Evolutionary conservation across 2,888 invertebrate genomes (phyloP).

Genomic region (Andrena bucephala): DNA sequence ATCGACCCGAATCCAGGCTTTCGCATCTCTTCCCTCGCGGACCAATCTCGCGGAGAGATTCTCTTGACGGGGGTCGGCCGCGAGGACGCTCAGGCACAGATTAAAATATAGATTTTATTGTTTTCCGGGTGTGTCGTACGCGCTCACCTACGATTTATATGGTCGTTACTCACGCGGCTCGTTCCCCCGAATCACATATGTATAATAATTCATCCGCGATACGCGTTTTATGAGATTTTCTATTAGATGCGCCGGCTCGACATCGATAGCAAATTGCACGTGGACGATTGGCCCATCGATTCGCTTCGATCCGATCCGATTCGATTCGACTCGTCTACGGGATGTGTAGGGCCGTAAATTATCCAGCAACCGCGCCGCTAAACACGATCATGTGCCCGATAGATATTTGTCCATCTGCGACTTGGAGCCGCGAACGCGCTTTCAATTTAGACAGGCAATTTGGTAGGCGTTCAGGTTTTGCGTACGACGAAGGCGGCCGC

Average conservation of each 20-base stretch:
- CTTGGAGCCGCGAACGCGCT: background rate
- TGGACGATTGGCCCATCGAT: constrained; percentile 45
- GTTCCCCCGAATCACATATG: constrained; percentile 72
- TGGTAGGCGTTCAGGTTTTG: constrained; percentile 9
- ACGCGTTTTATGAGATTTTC: constrained; percentile 77
- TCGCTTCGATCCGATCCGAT: constrained; percentile 13
- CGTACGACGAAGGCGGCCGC: background rate
- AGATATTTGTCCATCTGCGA: background rate
- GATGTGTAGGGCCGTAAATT: constrained; percentile 49
- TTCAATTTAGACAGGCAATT: constrained; percentile 1
- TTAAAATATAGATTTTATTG: constrained; percentile 84
- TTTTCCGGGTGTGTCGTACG: constrained; percentile 75
- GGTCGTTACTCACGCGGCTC: constrained; percentile 78
- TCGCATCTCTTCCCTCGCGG: constrained; percentile 54
- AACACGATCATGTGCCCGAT: constrained; percentile 37
- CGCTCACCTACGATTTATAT: constrained; percentile 78
- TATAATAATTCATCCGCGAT: constrained; percentile 77
- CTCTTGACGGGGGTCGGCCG: constrained; percentile 59
- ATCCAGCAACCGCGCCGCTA: constrained; percentile 25
- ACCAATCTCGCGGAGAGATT: constrained; percentile 64
- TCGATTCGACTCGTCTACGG: constrained; percentile 29
- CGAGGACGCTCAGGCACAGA: constrained; percentile 72
- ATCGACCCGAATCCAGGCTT: constrained; percentile 62
- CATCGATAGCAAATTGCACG: constrained; percentile 68
- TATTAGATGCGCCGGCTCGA: constrained; percentile 70